Percentiles rank a stretch among this genome's conserved stretches.
Evolutionary conservation across 2,888 invertebrate species (phyloP).

Genomic region (Bhutanitis thaidina): DNA sequence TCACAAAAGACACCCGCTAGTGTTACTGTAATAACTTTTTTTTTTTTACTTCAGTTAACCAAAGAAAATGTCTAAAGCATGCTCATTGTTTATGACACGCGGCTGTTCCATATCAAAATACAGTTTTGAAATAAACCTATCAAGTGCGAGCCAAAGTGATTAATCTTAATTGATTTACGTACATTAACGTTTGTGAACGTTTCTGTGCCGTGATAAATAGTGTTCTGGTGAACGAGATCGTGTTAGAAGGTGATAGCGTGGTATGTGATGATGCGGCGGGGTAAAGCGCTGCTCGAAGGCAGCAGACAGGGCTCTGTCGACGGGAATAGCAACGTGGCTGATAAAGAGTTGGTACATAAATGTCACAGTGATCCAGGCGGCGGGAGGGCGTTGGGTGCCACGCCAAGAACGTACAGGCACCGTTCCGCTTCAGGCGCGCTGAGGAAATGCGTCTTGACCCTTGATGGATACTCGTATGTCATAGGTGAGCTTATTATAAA

Average conservation of each 20-base stretch:
- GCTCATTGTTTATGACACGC: conserved; percentile 29
- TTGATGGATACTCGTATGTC: conserved; percentile 93
- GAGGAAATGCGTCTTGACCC: conserved; percentile 89
- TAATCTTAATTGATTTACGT: conserved; percentile 24
- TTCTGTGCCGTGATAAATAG: neutral
- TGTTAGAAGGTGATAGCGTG: conserved; percentile 24
- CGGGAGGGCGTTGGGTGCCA: conserved; percentile 63
- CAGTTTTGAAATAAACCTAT: conserved; percentile 20
- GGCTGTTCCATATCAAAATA: conserved; percentile 29
- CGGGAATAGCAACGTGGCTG: conserved; percentile 56
- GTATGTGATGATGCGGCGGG: conserved; percentile 73
- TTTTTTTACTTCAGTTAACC: conserved; percentile 42
- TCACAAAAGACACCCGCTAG: too few relatives aligned
- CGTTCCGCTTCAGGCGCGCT: conserved; percentile 79
- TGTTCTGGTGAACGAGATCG: neutral
- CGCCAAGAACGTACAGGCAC: conserved; percentile 59
- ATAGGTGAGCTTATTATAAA: conserved; percentile 83
- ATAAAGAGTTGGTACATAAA: conserved; percentile 84
- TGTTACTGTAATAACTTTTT: conserved; percentile 35
- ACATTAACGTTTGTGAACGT: conserved; percentile 1
- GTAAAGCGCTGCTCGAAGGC: conserved; percentile 68
- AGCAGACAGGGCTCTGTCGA: conserved; percentile 74
- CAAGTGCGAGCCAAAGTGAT: conserved; percentile 27
- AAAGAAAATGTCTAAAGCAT: conserved; percentile 47
- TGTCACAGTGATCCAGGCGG: conserved; percentile 84